These are phyloP conservation scores for Cataglyphis cursor DNA, from an alignment of 2,888 invertebrate genomes.

Conservation along the genomic window DNA sequence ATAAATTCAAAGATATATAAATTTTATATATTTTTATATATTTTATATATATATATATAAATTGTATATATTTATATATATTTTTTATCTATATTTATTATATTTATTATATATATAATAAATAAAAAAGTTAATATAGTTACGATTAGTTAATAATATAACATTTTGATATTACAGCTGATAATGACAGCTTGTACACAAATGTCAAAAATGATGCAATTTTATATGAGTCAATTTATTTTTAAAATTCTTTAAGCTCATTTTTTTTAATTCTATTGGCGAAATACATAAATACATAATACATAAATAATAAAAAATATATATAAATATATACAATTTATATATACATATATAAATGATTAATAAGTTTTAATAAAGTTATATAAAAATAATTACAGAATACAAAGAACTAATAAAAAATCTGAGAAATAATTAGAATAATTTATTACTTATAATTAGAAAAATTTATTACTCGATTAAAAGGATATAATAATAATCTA, in stretches of 20 bases:
- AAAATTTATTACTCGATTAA: neutral
- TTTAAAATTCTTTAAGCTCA: conserved; percentile 10
- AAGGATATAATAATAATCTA: neutral
- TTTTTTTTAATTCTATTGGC: neutral
- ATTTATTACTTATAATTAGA: too few species aligned
- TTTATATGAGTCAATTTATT: neutral
- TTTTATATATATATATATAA: too few species aligned
- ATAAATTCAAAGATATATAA: neutral
- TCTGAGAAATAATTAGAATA: neutral
- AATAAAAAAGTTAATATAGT: neutral
- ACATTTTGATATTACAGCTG: neutral
- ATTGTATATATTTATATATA: too few species aligned
- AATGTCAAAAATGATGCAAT: neutral
- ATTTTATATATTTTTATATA: neutral
- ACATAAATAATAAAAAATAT: too few species aligned
- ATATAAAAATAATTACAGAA: neutral
- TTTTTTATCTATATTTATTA: too few species aligned
- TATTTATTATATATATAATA: too few species aligned
- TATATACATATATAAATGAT: neutral
- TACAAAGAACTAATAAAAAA: neutral
- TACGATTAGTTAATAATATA: neutral
- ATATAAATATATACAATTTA: too few species aligned
- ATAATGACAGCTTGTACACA: neutral
- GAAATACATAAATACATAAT: too few species aligned
- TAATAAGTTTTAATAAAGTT: conserved; percentile 6